These are phyloP conservation scores for Micrastur ruficollis DNA, from an alignment of 2,797 vertebrate species.

Conservation along the genomic window DNA sequence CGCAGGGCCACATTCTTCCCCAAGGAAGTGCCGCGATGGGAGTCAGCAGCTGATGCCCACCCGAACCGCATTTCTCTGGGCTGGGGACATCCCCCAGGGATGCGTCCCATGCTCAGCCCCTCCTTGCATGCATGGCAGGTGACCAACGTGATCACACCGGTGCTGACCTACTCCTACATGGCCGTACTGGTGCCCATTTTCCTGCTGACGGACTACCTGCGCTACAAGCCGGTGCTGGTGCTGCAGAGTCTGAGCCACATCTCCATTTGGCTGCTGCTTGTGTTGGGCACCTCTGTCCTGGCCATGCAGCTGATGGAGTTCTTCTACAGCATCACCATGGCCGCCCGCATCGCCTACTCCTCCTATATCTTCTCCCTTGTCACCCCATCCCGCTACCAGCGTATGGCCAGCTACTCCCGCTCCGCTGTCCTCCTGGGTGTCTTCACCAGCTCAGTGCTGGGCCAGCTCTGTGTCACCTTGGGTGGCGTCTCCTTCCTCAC, in stretches of 20 bases:
- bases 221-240: slow-evolving; percentile 93
- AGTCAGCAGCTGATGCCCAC: neutral
- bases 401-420: slow-evolving; percentile 89
- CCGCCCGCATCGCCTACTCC: slow-evolving; percentile 93
- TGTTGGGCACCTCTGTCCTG: slow-evolving; percentile 76
- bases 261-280: slow-evolving; percentile 87
- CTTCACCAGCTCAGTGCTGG: slow-evolving; percentile 90
- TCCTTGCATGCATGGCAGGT: slow-evolving; percentile 74
- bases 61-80: fast-evolving
- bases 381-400: slow-evolving; percentile 83
- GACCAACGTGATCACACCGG: slow-evolving; percentile 89
- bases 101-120: fast-evolving
- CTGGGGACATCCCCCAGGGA: neutral
- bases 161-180: slow-evolving; percentile 93
- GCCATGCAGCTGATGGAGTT: slow-evolving; percentile 97
- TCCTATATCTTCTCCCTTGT: slow-evolving; percentile 97
- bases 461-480: slow-evolving; percentile 84
- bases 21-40: fast-evolving
- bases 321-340: slow-evolving; percentile 93
- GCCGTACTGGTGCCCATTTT: slow-evolving; percentile 89
- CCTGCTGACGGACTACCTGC: slow-evolving; percentile 89
- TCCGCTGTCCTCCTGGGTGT: slow-evolving; percentile 87
- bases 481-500: slow-evolving; percentile 66
- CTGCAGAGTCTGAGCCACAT: slow-evolving; percentile 89
- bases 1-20: neutral